Base-by-base conservation (phyloP, 2,888 invertebrate species). In the Yponomeuta sedellus region DNA sequence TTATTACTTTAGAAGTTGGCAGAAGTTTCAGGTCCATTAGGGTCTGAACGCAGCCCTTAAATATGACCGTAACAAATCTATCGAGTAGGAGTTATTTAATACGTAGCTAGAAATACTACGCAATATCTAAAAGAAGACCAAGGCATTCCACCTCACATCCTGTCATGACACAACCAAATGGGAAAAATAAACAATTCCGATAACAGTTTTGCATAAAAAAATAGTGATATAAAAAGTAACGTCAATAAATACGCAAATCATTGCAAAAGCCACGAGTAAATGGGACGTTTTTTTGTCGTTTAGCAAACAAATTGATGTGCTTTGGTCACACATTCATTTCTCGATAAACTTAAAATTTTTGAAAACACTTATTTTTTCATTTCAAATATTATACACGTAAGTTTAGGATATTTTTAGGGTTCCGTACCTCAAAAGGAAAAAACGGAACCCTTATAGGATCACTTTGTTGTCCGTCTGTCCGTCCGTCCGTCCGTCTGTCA, bases 221-320 rank as follows among this genome's bases (percentile, higher is more conserved):
- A 52, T 4, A 10, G 10, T 44, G 10, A 44, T 44, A 10, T 44
- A 3, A 12, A 44, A 44, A 44, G 12, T 12, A 1, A 16, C 44
- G 16, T 16, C 59, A 20, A 20, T 11, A 59, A 20, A 11, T 58
- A 58, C 19, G 25, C 59, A 22, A 59, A 59, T 59, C 10, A 59
- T 59, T 19, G 62, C 39, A 62, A 62, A 10, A 62, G 39, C 34
- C 62, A 16, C 39, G 25, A n/a, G 44, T 52, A 52, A 52, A 52
- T 39, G 5, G 28, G 10, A 39, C 20, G 34, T 28, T 62, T 34
- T 39, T 62, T 39, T 12, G 20, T 34, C 11, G 28, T 11, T 62
- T 62, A 5, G n/a, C n/a, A 34, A 62, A 34, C 20, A 59, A 59
- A 20, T 1, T 52, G 16, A 16, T 52, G 16, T 52, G 16, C 44